Base-by-base conservation (phyloP, 2,888 invertebrate species). In the Sphecodes monilicornis region DNA sequence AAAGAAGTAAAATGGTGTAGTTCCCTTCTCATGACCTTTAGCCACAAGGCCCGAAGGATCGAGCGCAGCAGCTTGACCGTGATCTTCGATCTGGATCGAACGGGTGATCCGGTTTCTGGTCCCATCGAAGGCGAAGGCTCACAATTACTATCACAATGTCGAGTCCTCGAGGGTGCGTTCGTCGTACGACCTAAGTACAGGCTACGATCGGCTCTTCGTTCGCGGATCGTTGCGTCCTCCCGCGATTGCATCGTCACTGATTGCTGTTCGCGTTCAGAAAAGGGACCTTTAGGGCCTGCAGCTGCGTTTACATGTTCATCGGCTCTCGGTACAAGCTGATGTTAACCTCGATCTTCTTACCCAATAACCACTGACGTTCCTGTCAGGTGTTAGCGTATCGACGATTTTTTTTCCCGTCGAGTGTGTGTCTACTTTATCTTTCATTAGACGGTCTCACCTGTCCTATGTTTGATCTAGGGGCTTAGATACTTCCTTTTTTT, bases 121-220 rank as follows among this genome's bases (percentile, higher is more conserved):
- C 85, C 76, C 87, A 76, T 79, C 88, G 87, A 86, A 84, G 90
- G 84, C 84, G 86, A 89, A 86, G 88, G 86, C 90, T 89, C 84
- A 86, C 92, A 92, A 93, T 93, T 92, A 92, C 92, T 87, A 92
- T 91, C 89, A 91, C 93, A 93, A 93, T 91, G 91, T 88, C 89
- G 90, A 82, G 85, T 89, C 90, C 90, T 91, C 86, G 83, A 86
- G 88, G 92, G 89, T 90, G 87, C 87, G 83, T 85, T 86, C 88
- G 87, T 90, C 89, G 85, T 85, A 88, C 91, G 91, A 91, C 89
- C 89, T 91, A 93, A 93, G 89, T 93, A 91, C 92, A 91, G 91
- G 88, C 85, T 87, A 39, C 89, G 87, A 84, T 86, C 88, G 57
- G 60, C 54, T 64, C 78, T 87, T 86, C 74, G 86, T 90, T 89